Evolutionary conservation across 2,113 vertebrate genomes (phyloP).

Genomic region (Xiphophorus maculatus): DNA sequence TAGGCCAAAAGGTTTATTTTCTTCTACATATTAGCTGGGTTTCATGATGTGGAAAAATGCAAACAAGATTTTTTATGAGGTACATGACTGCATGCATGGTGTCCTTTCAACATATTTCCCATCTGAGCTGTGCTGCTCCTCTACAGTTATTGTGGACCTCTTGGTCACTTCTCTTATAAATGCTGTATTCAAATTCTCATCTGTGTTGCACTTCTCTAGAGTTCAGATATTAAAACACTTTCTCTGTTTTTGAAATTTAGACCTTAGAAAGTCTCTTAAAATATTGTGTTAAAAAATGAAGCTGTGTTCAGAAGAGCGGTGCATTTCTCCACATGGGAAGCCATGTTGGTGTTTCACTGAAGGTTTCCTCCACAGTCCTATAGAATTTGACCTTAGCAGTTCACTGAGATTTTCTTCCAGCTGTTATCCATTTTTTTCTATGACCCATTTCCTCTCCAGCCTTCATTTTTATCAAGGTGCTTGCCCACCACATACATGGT

Average conservation of each 20-base stretch:
- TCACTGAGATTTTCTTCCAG: conserved; percentile 13
- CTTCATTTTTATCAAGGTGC: conserved; percentile 37
- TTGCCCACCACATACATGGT: conserved; percentile 21
- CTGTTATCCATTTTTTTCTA: neutral
- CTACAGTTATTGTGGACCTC: too few species aligned
- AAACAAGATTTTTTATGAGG: too few species aligned
- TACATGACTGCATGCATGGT: too few species aligned
- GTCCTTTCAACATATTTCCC: too few species aligned
- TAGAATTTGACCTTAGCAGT: conserved; percentile 10
- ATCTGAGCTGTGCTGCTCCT: too few species aligned
- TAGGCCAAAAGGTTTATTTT: too few species aligned
- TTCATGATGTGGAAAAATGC: too few species aligned
- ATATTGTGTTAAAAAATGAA: conserved; percentile 21
- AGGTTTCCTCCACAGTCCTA: conserved; percentile 31
- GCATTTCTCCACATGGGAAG: conserved; percentile 17
- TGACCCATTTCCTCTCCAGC: conserved; percentile 9
- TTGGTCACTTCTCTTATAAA: too few species aligned
- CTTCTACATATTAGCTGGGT: too few species aligned
- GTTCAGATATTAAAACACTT: too few species aligned
- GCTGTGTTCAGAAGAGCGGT: neutral
- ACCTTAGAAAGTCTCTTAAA: neutral
- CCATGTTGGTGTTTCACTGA: conserved; percentile 22
- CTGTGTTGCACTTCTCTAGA: neutral
- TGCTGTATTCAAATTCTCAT: neutral
- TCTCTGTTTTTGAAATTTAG: too few species aligned